These are phyloP conservation scores for Falco peregrinus DNA, from an alignment of 2,797 vertebrate genomes.

Conservation along the genomic window DNA sequence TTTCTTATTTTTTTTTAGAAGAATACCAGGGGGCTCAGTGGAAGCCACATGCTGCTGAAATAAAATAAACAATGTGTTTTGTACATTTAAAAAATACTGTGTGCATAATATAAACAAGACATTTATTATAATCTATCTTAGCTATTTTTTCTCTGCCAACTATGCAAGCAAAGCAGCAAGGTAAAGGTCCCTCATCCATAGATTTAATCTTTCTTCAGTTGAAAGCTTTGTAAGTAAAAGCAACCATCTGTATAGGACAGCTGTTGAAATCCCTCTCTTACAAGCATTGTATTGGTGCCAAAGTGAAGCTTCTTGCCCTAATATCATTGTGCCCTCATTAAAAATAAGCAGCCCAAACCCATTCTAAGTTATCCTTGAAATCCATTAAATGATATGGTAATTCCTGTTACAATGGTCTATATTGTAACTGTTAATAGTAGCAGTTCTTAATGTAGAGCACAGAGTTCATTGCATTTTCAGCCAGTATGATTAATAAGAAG, in stretches of 20 bases:
- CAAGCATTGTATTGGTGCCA: not conserved
- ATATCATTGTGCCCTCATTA: not conserved
- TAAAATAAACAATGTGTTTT: not conserved
- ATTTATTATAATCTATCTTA: not conserved
- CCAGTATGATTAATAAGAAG: not conserved
- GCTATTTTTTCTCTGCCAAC: not conserved
- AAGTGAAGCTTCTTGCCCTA: conserved; percentile 37
- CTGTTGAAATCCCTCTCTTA: conserved; percentile 27
- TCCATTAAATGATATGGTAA: not conserved
- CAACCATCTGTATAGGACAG: conserved; percentile 37
- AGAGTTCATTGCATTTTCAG: not conserved
- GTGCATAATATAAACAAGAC: not conserved
- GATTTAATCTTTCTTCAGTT: conserved; percentile 20
- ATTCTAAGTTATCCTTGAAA: not conserved
- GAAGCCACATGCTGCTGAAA: not conserved
- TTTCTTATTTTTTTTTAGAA: not conserved
- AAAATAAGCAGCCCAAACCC: conserved; percentile 12
- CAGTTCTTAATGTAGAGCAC: not conserved
- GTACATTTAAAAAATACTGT: not conserved
- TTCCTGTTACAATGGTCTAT: not conserved
- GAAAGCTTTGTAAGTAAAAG: conserved; percentile 47
- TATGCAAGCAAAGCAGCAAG: not conserved
- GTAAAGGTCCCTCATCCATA: not conserved
- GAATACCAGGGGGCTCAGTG: not conserved
- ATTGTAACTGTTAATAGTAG: too few relatives aligned